phyloP scores from a whole-genome alignment of 2,888 invertebrate species.

The Diarsia brunnea region DNA sequence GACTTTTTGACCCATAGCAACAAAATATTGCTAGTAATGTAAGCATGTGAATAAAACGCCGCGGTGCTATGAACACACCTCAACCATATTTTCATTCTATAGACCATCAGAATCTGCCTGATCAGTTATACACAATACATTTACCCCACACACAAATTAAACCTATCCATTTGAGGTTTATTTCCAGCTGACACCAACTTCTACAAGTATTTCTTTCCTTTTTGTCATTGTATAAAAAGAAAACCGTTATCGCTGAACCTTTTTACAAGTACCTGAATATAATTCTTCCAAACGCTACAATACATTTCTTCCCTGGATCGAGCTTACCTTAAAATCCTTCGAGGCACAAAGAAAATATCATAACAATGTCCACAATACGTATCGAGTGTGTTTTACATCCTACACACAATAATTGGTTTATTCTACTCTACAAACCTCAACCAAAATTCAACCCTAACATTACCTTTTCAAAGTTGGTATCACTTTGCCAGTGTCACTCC shows the following conservation, averaged over 20 bases:
- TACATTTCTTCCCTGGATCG: slow-evolving; percentile 42
- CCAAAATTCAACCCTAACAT: slow-evolving; percentile 16
- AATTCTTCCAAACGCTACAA: slow-evolving; percentile 44
- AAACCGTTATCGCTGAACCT: slow-evolving; percentile 18
- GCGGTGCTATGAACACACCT: background rate
- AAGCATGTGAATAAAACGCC: too few relatives aligned
- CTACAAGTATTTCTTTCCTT: slow-evolving; percentile 10
- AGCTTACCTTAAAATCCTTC: slow-evolving; percentile 55
- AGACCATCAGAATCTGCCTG: too few relatives aligned
- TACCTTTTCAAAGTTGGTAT: accelerated
- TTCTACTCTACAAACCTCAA: background rate
- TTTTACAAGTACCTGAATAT: slow-evolving; percentile 28
- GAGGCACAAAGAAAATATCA: slow-evolving; percentile 56
- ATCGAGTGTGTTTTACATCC: slow-evolving; percentile 59
- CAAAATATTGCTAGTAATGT: too few relatives aligned
- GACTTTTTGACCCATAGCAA: too few relatives aligned
- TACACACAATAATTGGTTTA: slow-evolving; percentile 54
- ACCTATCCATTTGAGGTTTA: slow-evolving; percentile 18
- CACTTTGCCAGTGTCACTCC: background rate
- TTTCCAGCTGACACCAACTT: slow-evolving; percentile 31
- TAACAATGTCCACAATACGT: slow-evolving; percentile 59
- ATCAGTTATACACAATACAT: slow-evolving; percentile 4
- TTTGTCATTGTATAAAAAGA: slow-evolving; percentile 24
- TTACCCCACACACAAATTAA: background rate
- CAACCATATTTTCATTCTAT: background rate